Base-by-base conservation (phyloP, 2,797 vertebrate species). In the Esox masquinongy region DNA sequence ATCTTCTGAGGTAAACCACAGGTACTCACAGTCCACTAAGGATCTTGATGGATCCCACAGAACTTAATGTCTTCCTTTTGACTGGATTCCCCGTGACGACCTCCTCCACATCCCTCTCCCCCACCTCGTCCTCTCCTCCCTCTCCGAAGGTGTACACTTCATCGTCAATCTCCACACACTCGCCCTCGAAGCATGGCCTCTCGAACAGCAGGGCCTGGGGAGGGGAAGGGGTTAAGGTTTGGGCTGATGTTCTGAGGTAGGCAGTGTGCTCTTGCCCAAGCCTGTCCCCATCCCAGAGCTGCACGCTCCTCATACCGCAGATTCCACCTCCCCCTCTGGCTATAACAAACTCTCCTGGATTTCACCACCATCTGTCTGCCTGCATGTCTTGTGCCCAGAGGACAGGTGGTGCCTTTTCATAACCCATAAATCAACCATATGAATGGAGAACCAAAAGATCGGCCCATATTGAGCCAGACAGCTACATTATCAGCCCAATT, bases 21-120 rank as follows among this genome's bases (percentile, higher is more conserved):
- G 16, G 47, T 79, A 97, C 98, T 98, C 89, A 99, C 98, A 99
- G 76, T 84, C 98, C 97, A 86, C 94, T 91, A 0, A 96, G 89
- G 11, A 99, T 93, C 92, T 96, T 97, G 50, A 99, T 72, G 4
- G 98, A 99, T 29, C 97, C 96, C 75, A 97, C 92, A 4, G 94
- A 87, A 0, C 80, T 12, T 50, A 96, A 53, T 0, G 63, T 86
- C 69, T 75, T 86, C 79, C 67, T 91, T 47, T 68, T 88, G 24
- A 8, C 43, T 9, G 11, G 43, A 6, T 5, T 79, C 6, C 86
- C 82, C 24, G 79, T 84, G 69, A 61, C 67, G 80, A 79, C 29
- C 24, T 49, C n/a, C 61, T 73, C 70, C 17, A 68, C 77, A 0
- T 88, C 84, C 15, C 85, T 83, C 36, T 76, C 76, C 8, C 68